phyloP scores from a whole-genome alignment of 2,797 vertebrate species.

The Zenarchopterus dispar region DNA sequence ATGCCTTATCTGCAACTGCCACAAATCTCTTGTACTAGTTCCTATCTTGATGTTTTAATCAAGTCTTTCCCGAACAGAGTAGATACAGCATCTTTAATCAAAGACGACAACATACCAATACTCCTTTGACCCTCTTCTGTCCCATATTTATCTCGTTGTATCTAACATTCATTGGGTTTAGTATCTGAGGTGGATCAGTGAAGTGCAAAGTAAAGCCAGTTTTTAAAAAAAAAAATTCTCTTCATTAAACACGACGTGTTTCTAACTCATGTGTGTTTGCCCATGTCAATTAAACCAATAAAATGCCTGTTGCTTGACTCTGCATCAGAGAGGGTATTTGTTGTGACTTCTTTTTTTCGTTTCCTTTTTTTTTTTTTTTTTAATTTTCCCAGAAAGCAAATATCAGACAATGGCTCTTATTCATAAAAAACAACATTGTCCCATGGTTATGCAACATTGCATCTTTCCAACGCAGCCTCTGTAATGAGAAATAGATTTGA shows the following conservation, averaged over 20 bases:
- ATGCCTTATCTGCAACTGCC: slow-evolving; percentile 46
- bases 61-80: slow-evolving; percentile 33
- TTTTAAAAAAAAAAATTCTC: too few species aligned
- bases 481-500: slow-evolving; percentile 75
- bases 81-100: slow-evolving; percentile 43
- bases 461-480: slow-evolving; percentile 31
- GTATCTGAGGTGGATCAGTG: slow-evolving; percentile 15
- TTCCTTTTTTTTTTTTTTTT: slow-evolving; percentile 1
- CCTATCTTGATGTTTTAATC: slow-evolving; percentile 13
- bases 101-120: slow-evolving; percentile 14
- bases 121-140: slow-evolving; percentile 32
- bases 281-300: slow-evolving; percentile 28
- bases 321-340: slow-evolving; percentile 11
- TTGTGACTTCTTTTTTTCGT: background rate
- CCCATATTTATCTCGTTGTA: slow-evolving; percentile 27
- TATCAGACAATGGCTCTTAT: slow-evolving; percentile 44
- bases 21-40: slow-evolving; percentile 42
- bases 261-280: slow-evolving; percentile 21
- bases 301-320: slow-evolving; percentile 6
- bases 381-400: slow-evolving; percentile 24
- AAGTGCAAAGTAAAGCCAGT: slow-evolving; percentile 10
- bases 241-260: background rate
- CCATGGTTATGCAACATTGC: slow-evolving; percentile 45
- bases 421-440: slow-evolving; percentile 37
- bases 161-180: slow-evolving; percentile 18